phyloP scores from a whole-genome alignment of 2,797 vertebrate genomes.

The Rhinophrynus dorsalis region DNA sequence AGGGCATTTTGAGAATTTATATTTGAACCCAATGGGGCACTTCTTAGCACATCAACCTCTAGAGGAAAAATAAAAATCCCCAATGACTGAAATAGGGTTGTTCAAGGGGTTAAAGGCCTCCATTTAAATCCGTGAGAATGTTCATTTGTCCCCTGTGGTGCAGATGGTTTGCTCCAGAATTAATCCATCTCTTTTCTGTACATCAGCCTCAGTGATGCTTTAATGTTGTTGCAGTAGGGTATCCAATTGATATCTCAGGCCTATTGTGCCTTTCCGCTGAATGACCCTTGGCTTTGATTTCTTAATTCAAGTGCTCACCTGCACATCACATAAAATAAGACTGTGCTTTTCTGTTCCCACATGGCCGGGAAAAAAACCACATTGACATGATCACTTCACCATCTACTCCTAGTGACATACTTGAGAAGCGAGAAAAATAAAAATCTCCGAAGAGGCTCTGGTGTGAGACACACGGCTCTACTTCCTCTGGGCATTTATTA shows the following conservation, averaged over 20 bases:
- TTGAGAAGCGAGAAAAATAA: constrained; percentile 51
- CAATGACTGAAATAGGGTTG: too few relatives aligned
- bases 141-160: too few relatives aligned
- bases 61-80: too few relatives aligned
- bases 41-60: too few relatives aligned
- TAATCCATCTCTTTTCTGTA: too few relatives aligned
- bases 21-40: too few relatives aligned
- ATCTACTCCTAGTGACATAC: constrained; percentile 56
- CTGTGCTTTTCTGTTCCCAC: constrained; percentile 17
- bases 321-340: constrained; percentile 17
- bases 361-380: constrained; percentile 27
- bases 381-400: constrained; percentile 58
- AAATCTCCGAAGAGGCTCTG: constrained; percentile 59
- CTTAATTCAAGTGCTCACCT: constrained; percentile 31
- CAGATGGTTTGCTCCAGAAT: too few relatives aligned
- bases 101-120: too few relatives aligned
- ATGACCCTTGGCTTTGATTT: constrained; percentile 28
- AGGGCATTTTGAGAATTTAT: too few relatives aligned
- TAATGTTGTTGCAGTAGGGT: too few relatives aligned
- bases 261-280: constrained; percentile 13
- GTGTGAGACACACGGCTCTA: constrained; percentile 66
- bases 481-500: constrained; percentile 87
- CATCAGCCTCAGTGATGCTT: too few relatives aligned
- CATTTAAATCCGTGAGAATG: too few relatives aligned
- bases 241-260: constrained; percentile 19